Base-by-base conservation (phyloP, 2,113 vertebrate species). In the Heterotilapia buettikoferi region DNA sequence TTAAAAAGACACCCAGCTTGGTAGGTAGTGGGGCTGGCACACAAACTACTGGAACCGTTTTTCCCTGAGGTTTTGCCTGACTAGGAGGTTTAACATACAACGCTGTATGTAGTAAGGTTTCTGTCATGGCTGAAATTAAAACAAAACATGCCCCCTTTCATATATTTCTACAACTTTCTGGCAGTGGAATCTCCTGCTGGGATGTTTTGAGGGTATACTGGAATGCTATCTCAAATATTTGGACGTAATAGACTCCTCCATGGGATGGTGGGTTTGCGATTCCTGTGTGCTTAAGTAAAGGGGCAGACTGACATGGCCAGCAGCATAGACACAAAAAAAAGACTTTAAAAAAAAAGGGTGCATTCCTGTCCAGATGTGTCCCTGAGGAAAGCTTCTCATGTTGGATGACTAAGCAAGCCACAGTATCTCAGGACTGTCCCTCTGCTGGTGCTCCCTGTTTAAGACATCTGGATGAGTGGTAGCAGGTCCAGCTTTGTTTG, bases 401-500 rank as follows among this genome's bases (percentile, higher is more conserved):
- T 6, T 68, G 83, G 83, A 73, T 79, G 36, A 84, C 63, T 82
- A 53, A 52, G 73, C 73, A 45, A 80, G 66, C 87, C 90, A 84
- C 61, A 61, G 6, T 36, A 26, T 61, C n/a, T 21, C 5, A 52
- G 47, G 26, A 13, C 40, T 80, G 84, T 61, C 82, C 78, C 76
- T 85, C 71, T 24, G 79, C 54, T 86, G 63, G 59, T 59, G 14
- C 76, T 86, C 52, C 12, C 59, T 16, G 59, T 76, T 45, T 36
- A 16, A 73, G 83, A 52, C 81, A 84, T 73, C 81, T 33, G 82
- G 82, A 86, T 86, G 87, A 89, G 87, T 57, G 38, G 43, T 78
- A 85, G 83, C 82, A 80, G 89, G 84, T 91, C 88, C 40, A 24
- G 80, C 59, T 92, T 92, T 91, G 89, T 90, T 95, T 95, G 88